A percentile compares a stretch with the other conserved stretches of the same genome.
Conservation (phyloP, 2,888 invertebrate species). For the Lepidocyrtoides sp. region DNA sequence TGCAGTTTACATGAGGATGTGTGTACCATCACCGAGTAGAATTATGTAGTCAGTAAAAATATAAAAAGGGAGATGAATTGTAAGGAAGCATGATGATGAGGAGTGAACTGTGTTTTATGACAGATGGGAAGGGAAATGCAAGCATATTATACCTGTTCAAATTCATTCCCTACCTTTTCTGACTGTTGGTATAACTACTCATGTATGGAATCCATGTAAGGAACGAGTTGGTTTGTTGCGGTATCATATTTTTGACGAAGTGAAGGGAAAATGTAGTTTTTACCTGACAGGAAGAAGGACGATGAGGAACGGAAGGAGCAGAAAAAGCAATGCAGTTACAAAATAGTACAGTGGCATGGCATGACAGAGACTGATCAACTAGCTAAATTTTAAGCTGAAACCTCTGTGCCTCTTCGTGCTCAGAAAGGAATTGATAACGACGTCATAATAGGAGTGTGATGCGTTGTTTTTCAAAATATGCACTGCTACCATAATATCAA, state of each 20-base stretch:
- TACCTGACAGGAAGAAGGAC: slow-evolving; percentile 66
- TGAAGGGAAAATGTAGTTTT: slow-evolving; percentile 55
- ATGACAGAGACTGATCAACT: neutral
- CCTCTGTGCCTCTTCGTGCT: neutral
- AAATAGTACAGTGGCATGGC: no score
- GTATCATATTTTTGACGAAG: slow-evolving; percentile 7
- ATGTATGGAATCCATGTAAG: slow-evolving; percentile 30
- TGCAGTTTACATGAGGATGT: neutral
- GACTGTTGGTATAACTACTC: neutral
- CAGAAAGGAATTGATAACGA: slow-evolving; percentile 2
- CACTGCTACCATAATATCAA: no score
- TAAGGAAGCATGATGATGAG: slow-evolving; percentile 38
- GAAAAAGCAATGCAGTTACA: neutral
- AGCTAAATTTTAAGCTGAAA: slow-evolving; percentile 34
- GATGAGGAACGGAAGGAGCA: slow-evolving; percentile 50
- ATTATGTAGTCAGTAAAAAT: neutral
- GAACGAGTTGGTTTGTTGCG: neutral
- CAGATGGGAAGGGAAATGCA: slow-evolving; percentile 64
- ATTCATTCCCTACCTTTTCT: neutral
- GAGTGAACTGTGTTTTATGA: slow-evolving; percentile 39
- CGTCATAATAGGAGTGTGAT: neutral
- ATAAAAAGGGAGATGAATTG: slow-evolving; percentile 64
- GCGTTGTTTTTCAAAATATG: neutral
- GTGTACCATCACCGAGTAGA: neutral
- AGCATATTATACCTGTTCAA: slow-evolving; percentile 36